phyloP scores from a whole-genome alignment of 2,113 vertebrate genomes.

The Platysternon megacephalum region DNA sequence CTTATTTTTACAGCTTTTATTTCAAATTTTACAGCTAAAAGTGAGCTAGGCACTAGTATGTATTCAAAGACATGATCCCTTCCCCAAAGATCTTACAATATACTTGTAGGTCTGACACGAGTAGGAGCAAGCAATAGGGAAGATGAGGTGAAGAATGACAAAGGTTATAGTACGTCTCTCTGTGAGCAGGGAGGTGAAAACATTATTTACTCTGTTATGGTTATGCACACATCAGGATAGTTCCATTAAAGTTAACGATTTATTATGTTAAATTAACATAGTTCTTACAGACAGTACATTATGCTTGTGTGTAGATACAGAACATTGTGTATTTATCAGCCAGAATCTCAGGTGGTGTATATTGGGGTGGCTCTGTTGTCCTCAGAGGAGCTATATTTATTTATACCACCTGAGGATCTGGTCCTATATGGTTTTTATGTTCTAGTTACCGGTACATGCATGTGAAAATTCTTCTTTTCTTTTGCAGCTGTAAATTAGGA shows the following conservation, averaged over 20 bases:
- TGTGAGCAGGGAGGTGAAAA: too few species aligned
- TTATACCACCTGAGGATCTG: background rate
- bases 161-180: background rate
- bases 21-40: background rate
- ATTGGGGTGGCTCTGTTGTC: background rate
- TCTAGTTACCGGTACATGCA: background rate
- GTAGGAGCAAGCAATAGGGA: background rate
- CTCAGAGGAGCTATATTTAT: background rate
- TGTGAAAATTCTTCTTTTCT: conserved; percentile 37
- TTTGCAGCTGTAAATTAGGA: conserved; percentile 72
- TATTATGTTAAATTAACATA: background rate
- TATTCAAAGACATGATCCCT: background rate
- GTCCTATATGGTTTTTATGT: background rate
- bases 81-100: background rate
- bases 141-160: background rate
- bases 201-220: background rate
- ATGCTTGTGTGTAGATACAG: background rate
- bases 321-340: background rate
- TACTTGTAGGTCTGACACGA: background rate
- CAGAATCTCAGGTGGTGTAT: background rate
- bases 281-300: background rate
- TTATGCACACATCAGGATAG: background rate
- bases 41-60: background rate
- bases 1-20: background rate
- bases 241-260: background rate